phyloP scores from a whole-genome alignment of 2,113 vertebrate species.

The Bos javanicus region DNA sequence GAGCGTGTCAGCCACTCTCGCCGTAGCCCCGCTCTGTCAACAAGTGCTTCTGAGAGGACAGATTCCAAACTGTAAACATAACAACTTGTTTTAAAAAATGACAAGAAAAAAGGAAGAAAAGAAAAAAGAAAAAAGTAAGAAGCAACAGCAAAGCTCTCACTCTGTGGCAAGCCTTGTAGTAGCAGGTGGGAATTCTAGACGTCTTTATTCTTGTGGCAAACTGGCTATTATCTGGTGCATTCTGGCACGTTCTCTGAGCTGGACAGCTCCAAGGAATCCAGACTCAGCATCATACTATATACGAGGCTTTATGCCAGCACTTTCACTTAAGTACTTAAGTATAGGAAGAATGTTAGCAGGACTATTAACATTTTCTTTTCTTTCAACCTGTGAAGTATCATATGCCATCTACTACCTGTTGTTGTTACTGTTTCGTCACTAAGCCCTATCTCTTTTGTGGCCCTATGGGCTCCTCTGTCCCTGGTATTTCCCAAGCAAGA shows the following conservation, averaged over 20 bases:
- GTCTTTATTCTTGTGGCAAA: background rate
- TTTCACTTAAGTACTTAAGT: background rate
- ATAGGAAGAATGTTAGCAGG: too few relatives aligned
- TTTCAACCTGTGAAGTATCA: background rate
- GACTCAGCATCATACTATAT: fast-evolving
- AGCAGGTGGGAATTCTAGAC: too few relatives aligned
- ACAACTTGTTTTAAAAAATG: background rate
- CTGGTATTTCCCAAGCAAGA: background rate
- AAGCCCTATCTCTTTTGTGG: background rate
- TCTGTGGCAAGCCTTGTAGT: background rate
- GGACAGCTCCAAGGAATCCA: background rate
- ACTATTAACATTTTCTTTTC: background rate
- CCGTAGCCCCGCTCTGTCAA: background rate
- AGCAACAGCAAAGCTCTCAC: too few relatives aligned
- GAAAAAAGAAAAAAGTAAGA: background rate
- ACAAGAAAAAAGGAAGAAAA: too few relatives aligned
- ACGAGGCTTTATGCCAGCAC: fast-evolving
- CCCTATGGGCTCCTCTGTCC: background rate
- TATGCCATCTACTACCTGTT: fast-evolving
- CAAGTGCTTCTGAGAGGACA: background rate
- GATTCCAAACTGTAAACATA: background rate
- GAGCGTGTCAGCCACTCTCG: background rate
- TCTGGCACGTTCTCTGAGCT: background rate
- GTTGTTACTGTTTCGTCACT: background rate
- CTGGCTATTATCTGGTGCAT: too few relatives aligned